Evolutionary conservation across 2,888 invertebrate genomes (phyloP), one percentile per base, ranked within the genome.

Genomic region (Glyphotaelius pellucidus): DNA sequence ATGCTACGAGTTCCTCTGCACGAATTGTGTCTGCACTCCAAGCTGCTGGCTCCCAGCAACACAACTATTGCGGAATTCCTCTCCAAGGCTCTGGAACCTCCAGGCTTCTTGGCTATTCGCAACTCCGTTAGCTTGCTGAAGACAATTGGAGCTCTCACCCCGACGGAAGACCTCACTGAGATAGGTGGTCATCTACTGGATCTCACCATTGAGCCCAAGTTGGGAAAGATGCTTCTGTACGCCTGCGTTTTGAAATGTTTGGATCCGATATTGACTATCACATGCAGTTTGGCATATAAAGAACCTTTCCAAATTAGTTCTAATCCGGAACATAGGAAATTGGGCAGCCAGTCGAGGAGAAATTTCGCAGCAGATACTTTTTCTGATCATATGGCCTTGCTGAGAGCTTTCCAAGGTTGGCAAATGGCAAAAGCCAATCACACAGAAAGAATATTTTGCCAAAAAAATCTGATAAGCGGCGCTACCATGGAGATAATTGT

Each of bases 211-310:
- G 99, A 99, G 94, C 99, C 99, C 0, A 97, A 98, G 94, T 95
- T 99, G 86, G 99, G 98, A 7, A 99, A 99, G 95, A 98, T 99
- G 97, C 95, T 99, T 92, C 95, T 99, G 0, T 99, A 98, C 94
- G 97, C 98, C 1, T 97, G 99, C 81, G 98, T 99, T 4, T 97
- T 99, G 94, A 98, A 98, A 95, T 99, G 99, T 95, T 95, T 99
- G 79, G 99, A 99, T 95, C 99, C 99, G 1, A 96, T 99, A 52
- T 95, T 99, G 91, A 99, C 99, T 2, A 98, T 99, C 81, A 98
- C 98, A 0, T 98, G 99, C 94, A 97, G 97, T 93, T 96, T 99
- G 94, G 98, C 99, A 0, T 96, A 96, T 30, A 96, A 98, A 94
- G 98, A 98, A 95, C 98, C 98, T 0, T 98, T 98, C 94, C 96